These are phyloP conservation scores for Pantherophis alleghaniensis DNA, from an alignment of 2,797 vertebrate species.

Conservation along the genomic window DNA sequence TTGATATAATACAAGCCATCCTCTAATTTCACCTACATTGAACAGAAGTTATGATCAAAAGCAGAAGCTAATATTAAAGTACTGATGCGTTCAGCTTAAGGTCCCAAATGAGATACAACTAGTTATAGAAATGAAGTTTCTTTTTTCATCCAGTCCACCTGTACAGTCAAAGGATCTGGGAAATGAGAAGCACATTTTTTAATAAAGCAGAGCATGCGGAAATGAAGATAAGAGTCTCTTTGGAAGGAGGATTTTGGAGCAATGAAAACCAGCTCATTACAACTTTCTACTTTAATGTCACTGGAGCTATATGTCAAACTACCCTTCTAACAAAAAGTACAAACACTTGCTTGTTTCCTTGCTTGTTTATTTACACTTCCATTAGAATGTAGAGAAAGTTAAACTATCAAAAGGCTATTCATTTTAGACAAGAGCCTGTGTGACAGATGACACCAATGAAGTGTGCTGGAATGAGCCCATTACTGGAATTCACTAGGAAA, in stretches of 20 bases:
- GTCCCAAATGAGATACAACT: constrained; percentile 24
- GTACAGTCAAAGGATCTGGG: constrained; percentile 25
- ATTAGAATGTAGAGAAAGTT: constrained; percentile 20
- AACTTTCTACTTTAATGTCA: constrained; percentile 33
- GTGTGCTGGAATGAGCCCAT: constrained; percentile 69
- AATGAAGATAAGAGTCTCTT: constrained; percentile 50
- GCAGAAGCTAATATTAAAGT: constrained; percentile 26
- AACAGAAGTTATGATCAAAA: constrained; percentile 39
- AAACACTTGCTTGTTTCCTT: background rate
- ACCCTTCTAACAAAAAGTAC: constrained; percentile 5
- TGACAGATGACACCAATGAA: constrained; percentile 68
- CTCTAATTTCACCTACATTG: constrained; percentile 17
- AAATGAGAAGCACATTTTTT: constrained; percentile 48
- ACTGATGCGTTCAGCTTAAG: constrained; percentile 3
- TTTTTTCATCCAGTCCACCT: constrained; percentile 33
- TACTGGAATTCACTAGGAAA: constrained; percentile 64
- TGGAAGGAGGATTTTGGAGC: constrained; percentile 22
- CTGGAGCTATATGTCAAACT: constrained; percentile 22
- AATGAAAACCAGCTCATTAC: constrained; percentile 22
- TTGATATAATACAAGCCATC: background rate
- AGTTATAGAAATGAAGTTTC: background rate
- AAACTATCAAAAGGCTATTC: constrained; percentile 43
- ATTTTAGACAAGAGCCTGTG: constrained; percentile 53
- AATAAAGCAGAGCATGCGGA: constrained; percentile 48
- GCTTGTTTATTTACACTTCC: constrained; percentile 10